Percentiles rank a stretch among this genome's conserved stretches.
Evolutionary conservation across 30 jellyfish, hydroid and myxozoan species (phyloP).

Genomic region (Hydractinia echinata): DNA sequence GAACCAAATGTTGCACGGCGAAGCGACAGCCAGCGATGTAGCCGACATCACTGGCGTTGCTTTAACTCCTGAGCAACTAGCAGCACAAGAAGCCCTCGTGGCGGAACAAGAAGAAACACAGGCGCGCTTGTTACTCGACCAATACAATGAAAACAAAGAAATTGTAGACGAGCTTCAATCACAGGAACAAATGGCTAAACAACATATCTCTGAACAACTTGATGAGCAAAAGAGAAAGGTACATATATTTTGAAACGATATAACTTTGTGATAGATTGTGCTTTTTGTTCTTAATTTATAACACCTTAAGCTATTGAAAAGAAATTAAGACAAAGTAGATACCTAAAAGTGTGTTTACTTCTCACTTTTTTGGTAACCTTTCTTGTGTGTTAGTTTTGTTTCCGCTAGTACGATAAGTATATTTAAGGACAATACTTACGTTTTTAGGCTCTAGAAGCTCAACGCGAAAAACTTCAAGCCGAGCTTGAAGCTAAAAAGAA

Average conservation of each 20-base stretch:
- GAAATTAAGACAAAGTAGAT: too few relatives aligned
- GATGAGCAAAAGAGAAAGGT: conserved; percentile 81
- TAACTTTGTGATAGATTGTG: too few relatives aligned
- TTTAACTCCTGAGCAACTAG: conserved; percentile 47
- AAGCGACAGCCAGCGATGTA: conserved; percentile 11
- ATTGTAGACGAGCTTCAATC: conserved; percentile 47
- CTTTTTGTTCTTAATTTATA: too few relatives aligned
- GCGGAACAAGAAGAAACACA: conserved; percentile 63
- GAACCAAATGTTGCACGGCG: conserved; percentile 24
- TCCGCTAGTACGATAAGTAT: too few relatives aligned
- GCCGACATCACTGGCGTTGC: conserved; percentile 13
- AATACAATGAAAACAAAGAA: conserved; percentile 42
- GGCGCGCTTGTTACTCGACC: conserved; percentile 47
- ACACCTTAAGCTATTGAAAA: too few relatives aligned
- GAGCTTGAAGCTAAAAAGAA: conserved; percentile 60
- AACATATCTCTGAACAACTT: conserved; percentile 49
- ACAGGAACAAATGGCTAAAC: conserved; percentile 54
- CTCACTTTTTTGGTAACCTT: too few relatives aligned
- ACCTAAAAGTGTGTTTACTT: too few relatives aligned
- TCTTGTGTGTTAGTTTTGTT: too few relatives aligned
- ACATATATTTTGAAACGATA: background rate
- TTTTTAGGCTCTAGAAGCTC: conserved; percentile 65
- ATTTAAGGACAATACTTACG: background rate
- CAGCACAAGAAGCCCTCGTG: conserved; percentile 39
- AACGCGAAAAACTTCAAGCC: conserved; percentile 53